Evolutionary conservation across 2,888 invertebrate genomes (phyloP).

Genomic region (Hemicrepidius hirtus): DNA sequence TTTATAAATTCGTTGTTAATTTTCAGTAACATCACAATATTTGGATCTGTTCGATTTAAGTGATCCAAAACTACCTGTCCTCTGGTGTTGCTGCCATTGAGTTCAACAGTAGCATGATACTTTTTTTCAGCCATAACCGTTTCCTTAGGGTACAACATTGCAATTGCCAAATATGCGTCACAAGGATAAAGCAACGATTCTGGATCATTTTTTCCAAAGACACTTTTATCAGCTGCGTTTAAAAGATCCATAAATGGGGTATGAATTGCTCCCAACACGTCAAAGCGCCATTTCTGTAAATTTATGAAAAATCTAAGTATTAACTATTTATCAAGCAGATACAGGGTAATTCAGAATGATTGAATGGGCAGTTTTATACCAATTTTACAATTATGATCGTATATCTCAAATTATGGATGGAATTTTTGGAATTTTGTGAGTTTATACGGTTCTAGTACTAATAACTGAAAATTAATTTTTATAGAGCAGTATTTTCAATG

Average conservation of each 20-base stretch:
- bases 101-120: conserved; percentile 76
- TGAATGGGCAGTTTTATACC: too few relatives aligned
- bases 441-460: too few relatives aligned
- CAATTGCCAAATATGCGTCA: conserved; percentile 74
- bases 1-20: conserved; percentile 66
- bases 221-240: conserved; percentile 72
- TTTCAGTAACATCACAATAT: conserved; percentile 70
- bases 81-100: conserved; percentile 75
- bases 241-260: conserved; percentile 72
- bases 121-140: conserved; percentile 53
- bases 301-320: neutral
- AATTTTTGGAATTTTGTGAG: too few relatives aligned
- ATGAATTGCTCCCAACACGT: conserved; percentile 70
- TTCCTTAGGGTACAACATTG: conserved; percentile 70
- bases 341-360: too few relatives aligned
- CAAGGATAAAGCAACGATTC: conserved; percentile 69
- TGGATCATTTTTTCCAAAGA: conserved; percentile 50
- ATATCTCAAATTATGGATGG: too few relatives aligned
- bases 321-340: neutral
- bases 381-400: too few relatives aligned
- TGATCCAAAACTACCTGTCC: conserved; percentile 81
- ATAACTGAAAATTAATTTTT: too few relatives aligned
- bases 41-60: conserved; percentile 67
- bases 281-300: conserved; percentile 74
- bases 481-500: too few relatives aligned